Percentiles rank a stretch among this genome's conserved stretches.
Evolutionary conservation across 1,140 invertebrate genomes (phyloP).

Genomic region (Lasioglossum albipes): DNA sequence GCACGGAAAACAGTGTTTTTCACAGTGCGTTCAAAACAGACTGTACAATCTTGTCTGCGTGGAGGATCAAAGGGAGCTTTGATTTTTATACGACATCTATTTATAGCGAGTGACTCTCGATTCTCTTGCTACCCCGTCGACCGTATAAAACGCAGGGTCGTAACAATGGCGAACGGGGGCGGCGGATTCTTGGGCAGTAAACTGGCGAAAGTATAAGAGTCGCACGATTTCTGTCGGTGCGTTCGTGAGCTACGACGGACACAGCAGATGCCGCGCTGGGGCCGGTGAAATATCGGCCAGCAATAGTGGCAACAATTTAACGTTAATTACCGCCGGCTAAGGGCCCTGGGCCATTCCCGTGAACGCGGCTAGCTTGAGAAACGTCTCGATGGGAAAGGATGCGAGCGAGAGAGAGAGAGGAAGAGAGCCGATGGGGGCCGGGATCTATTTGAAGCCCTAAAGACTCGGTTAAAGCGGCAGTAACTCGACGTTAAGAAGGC

Average conservation of each 20-base stretch:
- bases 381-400: slow-evolving; percentile 52
- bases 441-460: slow-evolving; percentile 77
- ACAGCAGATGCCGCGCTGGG: slow-evolving; percentile 15
- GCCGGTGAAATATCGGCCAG: slow-evolving; percentile 19
- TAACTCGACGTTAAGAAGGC: slow-evolving; percentile 73
- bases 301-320: slow-evolving; percentile 53
- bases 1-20: neutral
- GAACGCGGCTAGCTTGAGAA: slow-evolving; percentile 51
- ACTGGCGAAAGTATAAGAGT: neutral
- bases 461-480: slow-evolving; percentile 76
- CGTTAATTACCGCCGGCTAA: slow-evolving; percentile 61
- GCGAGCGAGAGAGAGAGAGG: slow-evolving; percentile 2
- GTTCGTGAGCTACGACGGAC: slow-evolving; percentile 4
- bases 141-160: slow-evolving; percentile 4
- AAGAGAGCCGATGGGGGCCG: slow-evolving; percentile 16
- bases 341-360: slow-evolving; percentile 27
- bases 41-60: neutral
- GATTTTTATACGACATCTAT: slow-evolving; percentile 9
- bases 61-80: neutral
- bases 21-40: neutral
- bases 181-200: neutral
- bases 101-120: neutral
- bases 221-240: slow-evolving; percentile 13
- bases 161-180: slow-evolving; percentile 10
- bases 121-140: neutral